These are phyloP conservation scores for Syngnathus scovelli DNA, from an alignment of 2,113 vertebrate genomes.

Conservation along the genomic window DNA sequence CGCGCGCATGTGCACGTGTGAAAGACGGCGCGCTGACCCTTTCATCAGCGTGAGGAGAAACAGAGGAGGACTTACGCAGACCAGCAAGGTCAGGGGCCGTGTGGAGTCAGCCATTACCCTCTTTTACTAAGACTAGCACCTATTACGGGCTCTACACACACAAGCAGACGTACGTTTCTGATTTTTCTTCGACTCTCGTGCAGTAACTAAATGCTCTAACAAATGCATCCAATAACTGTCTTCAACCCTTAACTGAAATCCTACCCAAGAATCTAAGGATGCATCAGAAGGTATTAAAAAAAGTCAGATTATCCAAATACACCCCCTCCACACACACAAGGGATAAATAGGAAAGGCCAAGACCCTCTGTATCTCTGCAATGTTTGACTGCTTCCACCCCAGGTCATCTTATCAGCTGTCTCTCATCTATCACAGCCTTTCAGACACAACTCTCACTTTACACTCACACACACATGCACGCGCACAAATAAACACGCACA, in stretches of 20 bases:
- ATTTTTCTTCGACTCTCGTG: background rate
- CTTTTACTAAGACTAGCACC: slow-evolving; percentile 55
- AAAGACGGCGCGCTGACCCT: slow-evolving; percentile 69
- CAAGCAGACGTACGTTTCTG: slow-evolving; percentile 5
- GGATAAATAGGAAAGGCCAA: slow-evolving; percentile 42
- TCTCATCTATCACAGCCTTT: slow-evolving; percentile 49
- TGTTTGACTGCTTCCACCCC: slow-evolving; percentile 56
- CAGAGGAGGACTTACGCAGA: slow-evolving; percentile 77
- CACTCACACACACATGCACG: slow-evolving; percentile 15
- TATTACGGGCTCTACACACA: slow-evolving; percentile 66
- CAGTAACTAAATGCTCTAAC: background rate
- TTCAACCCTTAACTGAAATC: background rate
- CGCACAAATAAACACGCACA: slow-evolving; percentile 18
- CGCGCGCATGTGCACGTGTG: slow-evolving; percentile 27
- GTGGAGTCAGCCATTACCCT: slow-evolving; percentile 70
- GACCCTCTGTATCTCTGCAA: slow-evolving; percentile 45
- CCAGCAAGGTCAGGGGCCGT: slow-evolving; percentile 72
- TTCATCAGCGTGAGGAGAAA: slow-evolving; percentile 76
- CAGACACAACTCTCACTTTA: slow-evolving; percentile 41
- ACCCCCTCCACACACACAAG: slow-evolving; percentile 19
- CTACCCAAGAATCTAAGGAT: background rate
- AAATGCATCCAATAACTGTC: background rate
- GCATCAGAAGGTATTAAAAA: background rate
- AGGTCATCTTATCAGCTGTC: slow-evolving; percentile 59
- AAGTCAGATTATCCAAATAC: slow-evolving; percentile 4